These are phyloP conservation scores for Clarias platycephalus DNA, from an alignment of 2,797 vertebrate species.

Conservation along the genomic window DNA sequence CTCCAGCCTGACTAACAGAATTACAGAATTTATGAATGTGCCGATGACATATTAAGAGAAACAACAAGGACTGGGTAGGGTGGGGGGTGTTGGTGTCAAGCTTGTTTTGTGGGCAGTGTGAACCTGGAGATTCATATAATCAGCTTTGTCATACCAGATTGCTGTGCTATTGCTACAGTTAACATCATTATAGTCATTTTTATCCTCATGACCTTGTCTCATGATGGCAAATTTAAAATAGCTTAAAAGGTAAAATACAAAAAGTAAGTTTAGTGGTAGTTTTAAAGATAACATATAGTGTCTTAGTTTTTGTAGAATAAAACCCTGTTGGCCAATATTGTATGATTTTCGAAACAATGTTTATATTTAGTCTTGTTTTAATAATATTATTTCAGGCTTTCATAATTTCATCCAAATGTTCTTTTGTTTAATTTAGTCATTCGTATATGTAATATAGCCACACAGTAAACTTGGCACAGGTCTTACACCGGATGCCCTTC, in stretches of 20 bases:
- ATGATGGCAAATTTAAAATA: not conserved
- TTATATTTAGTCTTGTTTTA: not conserved
- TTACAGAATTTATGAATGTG: not conserved
- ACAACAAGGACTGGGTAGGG: not conserved
- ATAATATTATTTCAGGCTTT: not conserved
- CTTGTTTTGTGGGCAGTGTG: not conserved
- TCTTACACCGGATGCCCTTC: not conserved
- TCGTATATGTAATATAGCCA: not conserved
- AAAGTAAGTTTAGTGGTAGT: not conserved
- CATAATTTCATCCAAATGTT: not conserved
- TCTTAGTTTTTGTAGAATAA: not conserved
- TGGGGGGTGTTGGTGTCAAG: not conserved
- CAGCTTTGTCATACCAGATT: not conserved
- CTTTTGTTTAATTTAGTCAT: not conserved
- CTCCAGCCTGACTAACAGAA: not conserved
- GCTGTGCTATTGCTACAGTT: not conserved
- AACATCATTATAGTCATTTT: conserved; percentile 4
- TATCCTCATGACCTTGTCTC: not conserved
- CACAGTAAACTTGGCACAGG: not conserved
- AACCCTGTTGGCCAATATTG: not conserved
- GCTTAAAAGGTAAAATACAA: not conserved
- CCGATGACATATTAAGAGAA: conserved; percentile 15
- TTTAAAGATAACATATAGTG: not conserved
- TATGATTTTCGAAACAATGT: not conserved
- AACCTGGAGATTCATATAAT: not conserved